Evolutionary conservation across 2,113 vertebrate genomes (phyloP).

Genomic region (Nothobranchius furzeri): DNA sequence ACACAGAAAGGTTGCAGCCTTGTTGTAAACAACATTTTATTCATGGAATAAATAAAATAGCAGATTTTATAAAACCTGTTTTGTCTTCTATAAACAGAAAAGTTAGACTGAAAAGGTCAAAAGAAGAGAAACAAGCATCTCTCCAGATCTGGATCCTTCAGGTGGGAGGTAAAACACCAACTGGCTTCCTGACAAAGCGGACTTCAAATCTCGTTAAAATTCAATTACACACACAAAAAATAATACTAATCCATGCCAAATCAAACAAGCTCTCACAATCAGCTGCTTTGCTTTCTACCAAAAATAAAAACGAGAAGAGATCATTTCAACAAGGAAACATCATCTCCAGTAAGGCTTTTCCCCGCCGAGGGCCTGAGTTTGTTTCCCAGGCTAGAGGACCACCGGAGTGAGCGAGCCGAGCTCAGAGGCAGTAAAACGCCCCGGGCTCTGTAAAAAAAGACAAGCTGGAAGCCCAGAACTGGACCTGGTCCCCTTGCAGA

Average conservation of each 20-base stretch:
- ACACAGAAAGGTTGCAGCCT: no score
- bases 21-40: no score
- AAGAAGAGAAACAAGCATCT: not conserved
- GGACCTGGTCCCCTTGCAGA: conserved; percentile 65
- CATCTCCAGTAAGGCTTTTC: conserved; percentile 32
- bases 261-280: conserved; percentile 61
- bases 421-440: conserved; percentile 60
- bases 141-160: conserved; percentile 52
- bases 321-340: conserved; percentile 56
- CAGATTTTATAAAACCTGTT: no score
- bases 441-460: conserved; percentile 46
- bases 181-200: conserved; percentile 51
- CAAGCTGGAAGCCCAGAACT: conserved; percentile 38
- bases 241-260: conserved; percentile 64
- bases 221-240: conserved; percentile 63
- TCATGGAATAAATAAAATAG: no score
- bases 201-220: conserved; percentile 72
- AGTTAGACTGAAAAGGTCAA: not conserved
- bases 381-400: conserved; percentile 65
- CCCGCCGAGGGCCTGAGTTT: conserved; percentile 17
- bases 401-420: conserved; percentile 53
- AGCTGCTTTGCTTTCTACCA: conserved; percentile 47
- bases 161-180: conserved; percentile 62
- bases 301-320: conserved; percentile 56
- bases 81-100: not conserved